Percentiles rank a stretch among this genome's conserved stretches.
Conservation (phyloP, 1,140 invertebrate species). For the Bombus pascuorum region DNA sequence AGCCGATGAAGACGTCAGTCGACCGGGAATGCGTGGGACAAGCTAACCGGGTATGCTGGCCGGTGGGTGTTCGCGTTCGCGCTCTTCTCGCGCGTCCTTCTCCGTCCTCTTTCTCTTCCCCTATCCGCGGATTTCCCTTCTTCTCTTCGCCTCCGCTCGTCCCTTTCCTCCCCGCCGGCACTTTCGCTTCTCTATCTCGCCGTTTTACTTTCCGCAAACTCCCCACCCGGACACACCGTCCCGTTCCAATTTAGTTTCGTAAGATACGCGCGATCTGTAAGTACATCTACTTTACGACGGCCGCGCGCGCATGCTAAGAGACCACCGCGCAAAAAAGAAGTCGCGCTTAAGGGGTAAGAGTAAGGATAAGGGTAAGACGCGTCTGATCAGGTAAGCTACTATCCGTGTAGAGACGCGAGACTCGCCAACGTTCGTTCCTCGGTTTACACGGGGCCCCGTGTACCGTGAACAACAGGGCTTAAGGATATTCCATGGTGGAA, state of each 20-base stretch:
- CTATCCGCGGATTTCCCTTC: neutral
- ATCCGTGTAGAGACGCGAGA: conserved; percentile 60
- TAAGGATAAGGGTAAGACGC: conserved; percentile 49
- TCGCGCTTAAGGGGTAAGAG: conserved; percentile 21
- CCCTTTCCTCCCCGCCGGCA: neutral
- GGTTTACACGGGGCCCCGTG: conserved; percentile 59
- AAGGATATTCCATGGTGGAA: conserved; percentile 24
- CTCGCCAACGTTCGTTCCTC: conserved; percentile 68
- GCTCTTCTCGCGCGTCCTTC: conserved; percentile 56
- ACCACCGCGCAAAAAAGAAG: conserved; percentile 58
- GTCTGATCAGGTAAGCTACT: conserved; percentile 68
- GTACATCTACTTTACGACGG: conserved; percentile 68
- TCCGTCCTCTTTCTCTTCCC: conserved; percentile 23
- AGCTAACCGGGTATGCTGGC: conserved; percentile 70
- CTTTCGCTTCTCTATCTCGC: conserved; percentile 32
- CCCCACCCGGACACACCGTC: conserved; percentile 21
- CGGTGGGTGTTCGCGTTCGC: conserved; percentile 67
- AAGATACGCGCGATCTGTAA: conserved; percentile 69
- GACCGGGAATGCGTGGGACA: conserved; percentile 72
- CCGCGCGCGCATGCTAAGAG: conserved; percentile 62
- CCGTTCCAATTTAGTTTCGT: conserved; percentile 69
- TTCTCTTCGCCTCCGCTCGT: neutral
- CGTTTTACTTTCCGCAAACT: conserved; percentile 17
- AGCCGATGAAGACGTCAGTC: conserved; percentile 76
- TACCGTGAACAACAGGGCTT: conserved; percentile 63